Percentiles rank a stretch among this genome's conserved stretches.
Conservation (phyloP, 2,797 vertebrate species). For the Austrolebias charrua region DNA sequence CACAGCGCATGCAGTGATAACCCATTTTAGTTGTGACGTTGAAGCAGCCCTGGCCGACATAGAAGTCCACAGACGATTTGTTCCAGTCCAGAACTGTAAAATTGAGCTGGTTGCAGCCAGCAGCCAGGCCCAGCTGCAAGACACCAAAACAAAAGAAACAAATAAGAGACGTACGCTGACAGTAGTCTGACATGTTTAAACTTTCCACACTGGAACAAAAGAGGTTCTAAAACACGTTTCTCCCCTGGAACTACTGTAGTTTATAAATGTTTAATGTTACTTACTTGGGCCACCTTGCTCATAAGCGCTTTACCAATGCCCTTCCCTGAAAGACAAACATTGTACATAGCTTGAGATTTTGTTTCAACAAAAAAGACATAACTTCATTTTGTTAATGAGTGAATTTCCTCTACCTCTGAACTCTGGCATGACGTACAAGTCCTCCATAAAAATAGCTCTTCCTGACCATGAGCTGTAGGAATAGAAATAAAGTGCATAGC, state of each 20-base stretch:
- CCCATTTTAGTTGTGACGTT: conserved; percentile 75
- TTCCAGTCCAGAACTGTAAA: conserved; percentile 83
- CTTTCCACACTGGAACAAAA: not conserved
- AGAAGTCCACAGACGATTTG: conserved; percentile 81
- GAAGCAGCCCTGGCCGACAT: conserved; percentile 74
- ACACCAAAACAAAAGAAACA: not conserved
- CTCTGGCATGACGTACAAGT: conserved; percentile 86
- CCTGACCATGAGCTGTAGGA: conserved; percentile 84
- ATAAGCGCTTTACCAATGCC: conserved; percentile 85
- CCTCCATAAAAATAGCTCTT: conserved; percentile 81
- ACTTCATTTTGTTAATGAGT: not conserved
- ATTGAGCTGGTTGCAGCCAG: conserved; percentile 81
- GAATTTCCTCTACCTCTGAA: conserved; percentile 82
- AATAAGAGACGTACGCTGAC: not conserved
- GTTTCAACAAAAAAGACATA: fast-evolving
- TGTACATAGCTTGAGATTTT: not conserved
- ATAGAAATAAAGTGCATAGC: conserved; percentile 85
- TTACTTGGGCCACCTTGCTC: conserved; percentile 85
- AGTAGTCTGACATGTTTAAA: not conserved
- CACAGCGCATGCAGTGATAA: conserved; percentile 80
- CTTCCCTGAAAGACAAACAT: conserved; percentile 73
- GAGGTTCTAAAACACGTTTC: not conserved
- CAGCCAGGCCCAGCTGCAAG: conserved; percentile 76
- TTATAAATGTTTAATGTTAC: conserved; percentile 14
- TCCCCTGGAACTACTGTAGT: no score